Evolutionary conservation across 92 coral and sea anemone genomes (phyloP).

Genomic region (Scolanthus callimorphus): DNA sequence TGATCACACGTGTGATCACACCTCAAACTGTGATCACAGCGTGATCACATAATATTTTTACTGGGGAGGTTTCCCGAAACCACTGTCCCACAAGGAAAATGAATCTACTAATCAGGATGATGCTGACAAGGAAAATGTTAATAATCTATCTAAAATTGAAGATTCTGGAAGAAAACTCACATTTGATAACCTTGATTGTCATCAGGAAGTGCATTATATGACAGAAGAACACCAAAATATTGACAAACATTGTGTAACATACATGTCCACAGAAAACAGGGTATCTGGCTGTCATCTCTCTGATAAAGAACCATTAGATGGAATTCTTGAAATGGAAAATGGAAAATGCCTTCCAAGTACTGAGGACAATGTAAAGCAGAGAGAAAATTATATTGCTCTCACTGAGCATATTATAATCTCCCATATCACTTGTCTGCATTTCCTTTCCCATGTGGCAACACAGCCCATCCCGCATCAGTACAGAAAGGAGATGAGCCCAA

Average conservation of each 20-base stretch:
- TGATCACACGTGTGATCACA: too few species aligned
- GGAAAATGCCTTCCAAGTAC: conserved; percentile 52
- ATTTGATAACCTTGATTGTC: conserved; percentile 44
- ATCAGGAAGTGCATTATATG: conserved; percentile 55
- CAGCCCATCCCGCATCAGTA: conserved; percentile 42
- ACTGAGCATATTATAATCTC: conserved; percentile 40
- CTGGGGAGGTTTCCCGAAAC: too few species aligned
- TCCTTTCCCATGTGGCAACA: conserved; percentile 24
- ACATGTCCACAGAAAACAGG: conserved; percentile 69
- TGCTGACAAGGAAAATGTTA: background rate
- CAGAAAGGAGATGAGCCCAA: conserved; percentile 39
- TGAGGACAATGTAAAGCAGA: conserved; percentile 29
- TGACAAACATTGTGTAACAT: conserved; percentile 51
- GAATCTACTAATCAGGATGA: background rate
- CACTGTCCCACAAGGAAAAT: too few species aligned
- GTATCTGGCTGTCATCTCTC: conserved; percentile 34
- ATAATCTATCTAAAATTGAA: background rate
- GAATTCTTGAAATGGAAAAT: conserved; percentile 51
- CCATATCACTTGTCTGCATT: conserved; percentile 30
- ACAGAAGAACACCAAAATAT: conserved; percentile 56
- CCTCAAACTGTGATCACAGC: too few species aligned
- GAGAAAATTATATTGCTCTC: conserved; percentile 53
- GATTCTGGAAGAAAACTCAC: conserved; percentile 38
- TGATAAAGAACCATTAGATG: conserved; percentile 14
- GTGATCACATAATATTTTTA: too few species aligned